Conservation (phyloP, 2,888 invertebrate species). For the Synergus umbraculus region DNA sequence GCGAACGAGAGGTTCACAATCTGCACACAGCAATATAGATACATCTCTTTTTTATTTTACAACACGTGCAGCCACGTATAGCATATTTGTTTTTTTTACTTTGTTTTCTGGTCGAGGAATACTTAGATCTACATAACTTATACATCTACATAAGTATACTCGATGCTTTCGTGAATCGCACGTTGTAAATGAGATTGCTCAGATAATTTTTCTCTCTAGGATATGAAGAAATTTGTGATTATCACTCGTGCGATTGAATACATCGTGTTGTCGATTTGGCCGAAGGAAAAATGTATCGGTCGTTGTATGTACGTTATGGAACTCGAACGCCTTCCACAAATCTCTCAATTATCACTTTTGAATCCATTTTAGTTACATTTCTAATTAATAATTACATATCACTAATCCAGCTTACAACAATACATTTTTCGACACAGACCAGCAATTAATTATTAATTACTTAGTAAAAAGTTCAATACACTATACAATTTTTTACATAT, state of each 20-base stretch:
- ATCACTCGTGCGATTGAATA: constrained; percentile 42
- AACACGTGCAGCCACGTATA: constrained; percentile 72
- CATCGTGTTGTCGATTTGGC: constrained; percentile 7
- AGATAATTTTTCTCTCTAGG: constrained; percentile 13
- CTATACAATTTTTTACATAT: constrained; percentile 31
- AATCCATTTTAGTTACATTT: not conserved
- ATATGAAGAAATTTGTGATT: constrained; percentile 32
- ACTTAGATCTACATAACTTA: constrained; percentile 49
- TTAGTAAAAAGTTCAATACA: constrained; percentile 42
- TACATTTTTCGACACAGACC: not conserved
- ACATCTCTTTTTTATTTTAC: constrained; percentile 69
- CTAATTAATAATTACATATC: not conserved
- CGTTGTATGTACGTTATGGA: constrained; percentile 33
- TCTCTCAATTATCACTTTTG: not conserved
- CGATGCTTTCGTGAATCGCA: constrained; percentile 54
- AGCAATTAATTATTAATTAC: constrained; percentile 29
- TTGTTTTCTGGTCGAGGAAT: constrained; percentile 67
- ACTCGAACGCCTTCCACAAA: constrained; percentile 18
- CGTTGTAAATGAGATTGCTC: constrained; percentile 48
- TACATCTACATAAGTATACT: constrained; percentile 53
- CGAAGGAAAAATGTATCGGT: constrained; percentile 36
- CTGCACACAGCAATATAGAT: constrained; percentile 65
- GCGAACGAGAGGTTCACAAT: constrained; percentile 62
- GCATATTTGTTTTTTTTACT: constrained; percentile 56
- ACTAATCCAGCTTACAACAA: not conserved